Base-by-base conservation (phyloP, 2,888 invertebrate genomes). In the Drosophila tanythrix region DNA sequence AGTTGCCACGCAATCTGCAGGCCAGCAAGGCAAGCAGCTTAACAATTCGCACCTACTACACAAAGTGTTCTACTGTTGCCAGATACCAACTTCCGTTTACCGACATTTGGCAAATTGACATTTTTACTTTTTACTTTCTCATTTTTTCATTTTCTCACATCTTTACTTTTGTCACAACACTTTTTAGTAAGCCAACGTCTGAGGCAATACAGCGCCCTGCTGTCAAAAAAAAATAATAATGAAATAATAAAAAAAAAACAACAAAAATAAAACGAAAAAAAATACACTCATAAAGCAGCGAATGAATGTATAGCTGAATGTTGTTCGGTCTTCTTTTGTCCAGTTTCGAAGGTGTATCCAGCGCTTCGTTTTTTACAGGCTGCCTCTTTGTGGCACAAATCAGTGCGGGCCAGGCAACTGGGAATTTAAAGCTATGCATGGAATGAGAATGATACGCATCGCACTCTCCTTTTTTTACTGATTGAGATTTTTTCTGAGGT, bases 51-150 rank as follows among this genome's bases (percentile, higher is more conserved):
- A 82, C 84, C 84, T 82, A 66, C 82, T 75, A 68, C 58, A 69
- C 58, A 74, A 76, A 64, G 58, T 58, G 62, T 55, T n/a, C 40
- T 18, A 18, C 18, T 63, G 48, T 60, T 62, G 48, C 50, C 61
- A 70, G 59, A 71, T 78, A 76, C 84, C 57, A 68, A 51, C 72
- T 81, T 79, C 84, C 87, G 79, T 69, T 77, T 55, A 61, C 69
- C 82, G 81, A 73, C 76, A 79, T 81, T 89, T 87, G 89, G 88
- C 89, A 86, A 89, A 86, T 86, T 89, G 89, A 88, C 84, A 87
- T 87, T 86, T 89, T 84, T 87, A 82, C 69, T 53, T 61, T 67
- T 35, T 66, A 50, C 56, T 68, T 38, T 53, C 46, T 43, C 43
- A 10, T 57, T 59, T 59, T 48, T 51, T 29, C 15, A 40, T 50